Evolutionary conservation across 2,113 vertebrate genomes (phyloP), one percentile per base, ranked within the genome.

Genomic region (Taurulus bubalis): DNA sequence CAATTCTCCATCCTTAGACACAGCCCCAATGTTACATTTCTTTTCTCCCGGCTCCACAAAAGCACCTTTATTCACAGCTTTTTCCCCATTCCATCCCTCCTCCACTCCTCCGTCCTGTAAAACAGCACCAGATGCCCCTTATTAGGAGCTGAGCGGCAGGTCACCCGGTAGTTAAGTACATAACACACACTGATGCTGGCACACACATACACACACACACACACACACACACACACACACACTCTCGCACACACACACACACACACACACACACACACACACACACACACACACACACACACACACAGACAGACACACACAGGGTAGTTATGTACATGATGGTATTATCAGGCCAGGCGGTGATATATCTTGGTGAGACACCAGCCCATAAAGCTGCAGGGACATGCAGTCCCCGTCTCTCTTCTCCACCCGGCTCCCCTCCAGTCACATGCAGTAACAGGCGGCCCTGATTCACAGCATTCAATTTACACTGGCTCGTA

Each of bases 401-500:
- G 90, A 92, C 88, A 87, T 85, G 72, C 75, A 87, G 88, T 87
- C 80, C 91, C 76, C 79, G 80, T 84, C 86, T 76, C 75, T 82
- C 78, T 85, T 79, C 80, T 84, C 71, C 65, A 66, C 62, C 32
- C 59, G 20, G 9, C 80, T 79, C 73, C 81, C 88, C 82, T 77
- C 85, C 64, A 85, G 89, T 91, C 90, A 87, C 87, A 87, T 65
- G 85, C 85, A 51, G 85, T 89, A 92, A 92, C 91, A 86, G 80
- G 82, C 87, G 15, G 71, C 65, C 80, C 87, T 93, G 90, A 91
- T 93, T 93, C 91, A 93, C 91, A 87, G 90, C 91, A 91, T 92
- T 93, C 92, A 92, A 92, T 92, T 94, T 92, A 89, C 92, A 85
- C 91, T 4, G 65, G 79, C 90, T 92, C 80, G 79, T 94, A 91